A percentile compares a stretch with the other conserved stretches of the same genome.
phyloP scores from a whole-genome alignment of 2,113 vertebrate species.

The human (Homo sapiens) region DNA sequence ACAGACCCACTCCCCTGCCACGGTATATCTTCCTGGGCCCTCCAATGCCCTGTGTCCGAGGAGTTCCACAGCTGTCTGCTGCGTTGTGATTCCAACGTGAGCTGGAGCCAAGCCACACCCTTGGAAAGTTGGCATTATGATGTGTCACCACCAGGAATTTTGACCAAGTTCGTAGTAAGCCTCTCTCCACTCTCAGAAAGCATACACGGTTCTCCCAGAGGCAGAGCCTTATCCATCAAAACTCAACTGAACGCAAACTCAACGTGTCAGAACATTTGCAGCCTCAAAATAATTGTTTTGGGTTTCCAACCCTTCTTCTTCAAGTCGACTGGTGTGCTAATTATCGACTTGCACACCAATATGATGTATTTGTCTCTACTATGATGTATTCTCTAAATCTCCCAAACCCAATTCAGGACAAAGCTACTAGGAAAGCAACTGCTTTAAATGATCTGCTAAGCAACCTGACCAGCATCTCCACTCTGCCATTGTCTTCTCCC shows the following conservation, averaged over 20 bases:
- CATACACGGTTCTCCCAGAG: neutral
- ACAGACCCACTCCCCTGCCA: neutral
- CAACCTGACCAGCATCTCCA: neutral
- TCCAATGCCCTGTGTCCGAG: neutral
- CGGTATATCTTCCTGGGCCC: rapidly evolving
- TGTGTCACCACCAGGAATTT: neutral
- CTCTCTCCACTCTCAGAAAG: neutral
- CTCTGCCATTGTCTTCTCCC: neutral
- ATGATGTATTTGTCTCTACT: neutral
- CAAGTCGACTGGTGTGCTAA: neutral
- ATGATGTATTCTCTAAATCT: neutral
- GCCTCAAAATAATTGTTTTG: neutral
- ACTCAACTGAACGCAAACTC: neutral
- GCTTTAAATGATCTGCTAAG: neutral
- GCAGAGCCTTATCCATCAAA: neutral
- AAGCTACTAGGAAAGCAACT: neutral
- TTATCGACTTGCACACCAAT: no score
- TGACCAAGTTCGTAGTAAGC: neutral
- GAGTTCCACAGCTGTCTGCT: neutral
- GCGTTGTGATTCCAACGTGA: rapidly evolving
- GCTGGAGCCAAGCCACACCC: neutral
- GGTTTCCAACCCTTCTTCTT: neutral
- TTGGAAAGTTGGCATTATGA: neutral
- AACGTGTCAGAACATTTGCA: neutral
- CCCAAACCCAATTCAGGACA: neutral